phyloP scores from a whole-genome alignment of 2,888 invertebrate genomes.

The Himalopsyche kuldschensis region DNA sequence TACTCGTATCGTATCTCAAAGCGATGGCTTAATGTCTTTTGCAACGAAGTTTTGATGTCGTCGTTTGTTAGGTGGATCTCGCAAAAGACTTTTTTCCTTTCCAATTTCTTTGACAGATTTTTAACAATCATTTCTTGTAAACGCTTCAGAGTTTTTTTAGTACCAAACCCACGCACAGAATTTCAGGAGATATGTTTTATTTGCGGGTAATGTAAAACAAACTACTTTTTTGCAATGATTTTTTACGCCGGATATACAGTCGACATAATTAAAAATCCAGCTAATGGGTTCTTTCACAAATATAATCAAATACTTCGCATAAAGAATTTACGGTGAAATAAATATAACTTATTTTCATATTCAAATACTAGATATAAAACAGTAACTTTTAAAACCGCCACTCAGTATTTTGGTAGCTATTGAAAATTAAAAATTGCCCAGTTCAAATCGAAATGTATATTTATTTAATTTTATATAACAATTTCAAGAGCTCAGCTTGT shows the following conservation, averaged over 20 bases:
- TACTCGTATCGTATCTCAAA: not conserved
- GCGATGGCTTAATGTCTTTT: not conserved
- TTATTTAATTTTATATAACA: too few relatives aligned
- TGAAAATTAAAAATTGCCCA: too few relatives aligned
- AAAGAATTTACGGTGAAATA: too few relatives aligned
- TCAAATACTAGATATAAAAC: too few relatives aligned
- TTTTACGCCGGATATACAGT: not conserved
- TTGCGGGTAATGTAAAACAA: not conserved
- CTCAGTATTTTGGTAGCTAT: too few relatives aligned
- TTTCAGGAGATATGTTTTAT: not conserved
- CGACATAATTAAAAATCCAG: too few relatives aligned
- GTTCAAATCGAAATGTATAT: too few relatives aligned
- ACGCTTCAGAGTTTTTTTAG: not conserved
- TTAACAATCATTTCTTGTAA: not conserved
- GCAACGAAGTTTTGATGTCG: not conserved
- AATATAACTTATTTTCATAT: too few relatives aligned
- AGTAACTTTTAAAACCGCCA: too few relatives aligned
- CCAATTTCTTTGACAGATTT: not conserved
- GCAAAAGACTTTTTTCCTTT: not conserved
- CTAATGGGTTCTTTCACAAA: too few relatives aligned
- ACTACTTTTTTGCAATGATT: not conserved
- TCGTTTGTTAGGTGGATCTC: not conserved
- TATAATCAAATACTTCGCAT: too few relatives aligned
- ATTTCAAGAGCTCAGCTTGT: too few relatives aligned
- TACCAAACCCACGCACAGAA: not conserved